A percentile compares a stretch with the other conserved stretches of the same genome.
These are phyloP conservation scores for Chymomyza fuscimana DNA, from an alignment of 2,888 invertebrate species.

Conservation along the genomic window DNA sequence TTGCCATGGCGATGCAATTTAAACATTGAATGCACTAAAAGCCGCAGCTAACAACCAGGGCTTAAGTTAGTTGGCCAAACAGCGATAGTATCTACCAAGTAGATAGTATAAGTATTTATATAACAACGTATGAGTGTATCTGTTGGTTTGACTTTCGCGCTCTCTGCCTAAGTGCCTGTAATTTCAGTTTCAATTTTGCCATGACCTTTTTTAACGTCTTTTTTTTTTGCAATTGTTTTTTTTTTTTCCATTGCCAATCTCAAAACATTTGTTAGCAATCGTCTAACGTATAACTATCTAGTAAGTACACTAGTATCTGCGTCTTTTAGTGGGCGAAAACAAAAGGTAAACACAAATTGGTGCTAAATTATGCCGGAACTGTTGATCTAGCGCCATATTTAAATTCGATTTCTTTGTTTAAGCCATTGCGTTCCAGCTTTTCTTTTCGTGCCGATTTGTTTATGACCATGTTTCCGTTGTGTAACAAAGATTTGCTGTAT, in stretches of 20 bases:
- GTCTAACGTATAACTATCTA: background rate
- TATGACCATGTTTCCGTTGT: constrained; percentile 53
- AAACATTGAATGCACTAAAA: constrained; percentile 32
- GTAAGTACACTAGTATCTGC: constrained; percentile 24
- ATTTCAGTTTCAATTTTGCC: constrained; percentile 70
- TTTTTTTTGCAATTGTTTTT: background rate
- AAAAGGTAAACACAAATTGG: constrained; percentile 72
- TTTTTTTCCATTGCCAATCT: background rate
- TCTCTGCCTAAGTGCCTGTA: constrained; percentile 57
- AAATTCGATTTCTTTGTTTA: constrained; percentile 28
- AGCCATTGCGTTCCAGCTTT: constrained; percentile 20
- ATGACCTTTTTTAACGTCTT: constrained; percentile 54
- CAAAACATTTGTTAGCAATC: background rate
- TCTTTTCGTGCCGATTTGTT: constrained; percentile 28
- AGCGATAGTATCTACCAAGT: constrained; percentile 39
- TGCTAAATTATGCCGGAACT: constrained; percentile 71
- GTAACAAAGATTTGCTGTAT: constrained; percentile 39
- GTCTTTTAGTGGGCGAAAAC: constrained; percentile 54
- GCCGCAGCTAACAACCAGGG: background rate
- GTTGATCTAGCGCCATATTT: constrained; percentile 42
- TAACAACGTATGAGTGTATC: constrained; percentile 27
- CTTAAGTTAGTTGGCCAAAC: background rate
- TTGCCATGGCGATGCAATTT: constrained; percentile 52
- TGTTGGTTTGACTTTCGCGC: constrained; percentile 55
- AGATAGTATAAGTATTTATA: constrained; percentile 32